Conservation (phyloP, 2,797 vertebrate genomes). For the Liparis tanakae region DNA sequence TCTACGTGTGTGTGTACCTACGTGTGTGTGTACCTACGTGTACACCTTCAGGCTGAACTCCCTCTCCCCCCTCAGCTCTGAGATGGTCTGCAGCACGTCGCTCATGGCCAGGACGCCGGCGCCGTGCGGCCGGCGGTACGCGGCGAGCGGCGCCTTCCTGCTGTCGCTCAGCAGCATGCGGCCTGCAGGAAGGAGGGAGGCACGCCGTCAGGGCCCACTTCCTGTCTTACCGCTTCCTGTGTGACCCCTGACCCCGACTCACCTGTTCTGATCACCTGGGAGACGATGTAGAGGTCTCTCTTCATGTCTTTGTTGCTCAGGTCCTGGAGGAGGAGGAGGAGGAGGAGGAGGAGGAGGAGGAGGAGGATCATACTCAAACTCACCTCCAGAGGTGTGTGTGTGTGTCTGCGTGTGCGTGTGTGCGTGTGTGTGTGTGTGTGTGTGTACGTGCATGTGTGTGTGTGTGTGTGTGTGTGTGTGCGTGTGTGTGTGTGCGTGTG, state of each 20-base stretch:
- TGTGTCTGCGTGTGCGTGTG: no score
- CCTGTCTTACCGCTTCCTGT: neutral
- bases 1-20: constrained; percentile 6
- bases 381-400: no score
- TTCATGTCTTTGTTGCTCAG: constrained; percentile 98
- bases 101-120: constrained; percentile 92
- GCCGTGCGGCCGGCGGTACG: constrained; percentile 93
- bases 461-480: neutral
- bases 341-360: no score
- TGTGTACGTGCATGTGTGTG: neutral
- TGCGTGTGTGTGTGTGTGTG: no score
- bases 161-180: constrained; percentile 96
- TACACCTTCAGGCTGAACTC: constrained; percentile 98
- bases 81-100: constrained; percentile 92
- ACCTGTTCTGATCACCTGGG: constrained; percentile 96
- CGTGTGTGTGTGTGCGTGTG: neutral
- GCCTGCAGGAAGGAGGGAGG: constrained; percentile 74
- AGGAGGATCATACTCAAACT: no score
- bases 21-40: constrained; percentile 83
- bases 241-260: constrained; percentile 17
- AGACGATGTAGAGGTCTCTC: constrained; percentile 94
- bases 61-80: constrained; percentile 94
- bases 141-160: constrained; percentile 91
- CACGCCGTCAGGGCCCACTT: no score
- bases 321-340: no score